Percentiles rank a stretch among this genome's conserved stretches.
phyloP scores from a whole-genome alignment of 2,888 invertebrate species.

The Hypselothyrea guttata region DNA sequence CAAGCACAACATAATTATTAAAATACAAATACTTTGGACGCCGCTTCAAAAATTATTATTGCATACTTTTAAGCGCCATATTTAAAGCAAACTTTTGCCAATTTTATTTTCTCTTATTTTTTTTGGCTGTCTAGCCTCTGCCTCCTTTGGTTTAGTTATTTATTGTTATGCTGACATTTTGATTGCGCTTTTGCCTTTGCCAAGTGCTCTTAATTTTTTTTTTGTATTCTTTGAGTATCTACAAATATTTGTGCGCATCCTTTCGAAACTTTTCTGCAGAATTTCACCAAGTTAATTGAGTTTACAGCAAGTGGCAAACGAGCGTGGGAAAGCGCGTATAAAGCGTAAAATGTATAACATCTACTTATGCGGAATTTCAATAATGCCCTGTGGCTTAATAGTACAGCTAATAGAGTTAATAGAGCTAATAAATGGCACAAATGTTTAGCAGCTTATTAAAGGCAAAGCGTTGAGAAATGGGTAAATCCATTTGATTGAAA shows the following conservation, averaged over 20 bases:
- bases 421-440: constrained; percentile 13
- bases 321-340: not conserved
- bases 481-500: no score
- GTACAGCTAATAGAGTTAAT: constrained; percentile 11
- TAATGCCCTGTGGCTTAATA: constrained; percentile 7
- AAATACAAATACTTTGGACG: no score
- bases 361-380: constrained; percentile 20
- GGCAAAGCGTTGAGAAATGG: no score
- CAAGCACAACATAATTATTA: constrained; percentile 58
- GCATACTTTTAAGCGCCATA: constrained; percentile 42
- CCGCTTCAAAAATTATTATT: constrained; percentile 31
- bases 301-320: constrained; percentile 51
- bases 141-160: constrained; percentile 34
- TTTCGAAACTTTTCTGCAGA: constrained; percentile 43
- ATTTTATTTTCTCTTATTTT: no score
- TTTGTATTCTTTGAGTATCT: constrained; percentile 41
- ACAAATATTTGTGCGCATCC: constrained; percentile 66
- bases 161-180: constrained; percentile 66
- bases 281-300: constrained; percentile 62
- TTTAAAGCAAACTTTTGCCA: constrained; percentile 31
- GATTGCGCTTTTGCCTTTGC: constrained; percentile 53
- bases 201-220: constrained; percentile 23
- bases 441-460: not conserved
- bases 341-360: constrained; percentile 9
- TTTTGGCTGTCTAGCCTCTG: not conserved